phyloP scores from a whole-genome alignment of 2,888 invertebrate genomes.

The Torymus aiolomorphi region DNA sequence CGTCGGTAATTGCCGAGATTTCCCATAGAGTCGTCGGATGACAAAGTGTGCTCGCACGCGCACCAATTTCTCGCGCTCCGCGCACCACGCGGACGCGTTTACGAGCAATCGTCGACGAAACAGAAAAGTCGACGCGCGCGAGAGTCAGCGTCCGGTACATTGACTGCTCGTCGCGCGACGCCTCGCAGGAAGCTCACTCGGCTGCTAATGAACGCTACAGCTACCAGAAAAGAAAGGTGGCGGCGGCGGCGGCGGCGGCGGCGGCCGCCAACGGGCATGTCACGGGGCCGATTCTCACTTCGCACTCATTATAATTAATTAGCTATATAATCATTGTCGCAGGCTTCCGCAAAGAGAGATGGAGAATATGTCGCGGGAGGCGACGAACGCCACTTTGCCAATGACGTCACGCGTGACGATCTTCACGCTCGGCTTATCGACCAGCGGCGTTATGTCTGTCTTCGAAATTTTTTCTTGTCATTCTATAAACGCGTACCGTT shows the following conservation, averaged over 20 bases:
- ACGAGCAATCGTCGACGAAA: slow-evolving; percentile 8
- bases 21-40: slow-evolving; percentile 16
- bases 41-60: slow-evolving; percentile 12
- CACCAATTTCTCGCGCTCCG: slow-evolving; percentile 25
- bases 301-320: slow-evolving; percentile 69
- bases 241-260: background rate
- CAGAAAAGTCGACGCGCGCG: slow-evolving; percentile 21
- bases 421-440: slow-evolving; percentile 57
- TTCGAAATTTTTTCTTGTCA: background rate
- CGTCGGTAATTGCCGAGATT: slow-evolving; percentile 32
- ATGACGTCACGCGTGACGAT: slow-evolving; percentile 60
- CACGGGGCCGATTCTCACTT: slow-evolving; percentile 50
- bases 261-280: slow-evolving; percentile 44
- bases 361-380: slow-evolving; percentile 17
- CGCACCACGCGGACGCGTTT: background rate
- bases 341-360: slow-evolving; percentile 60
- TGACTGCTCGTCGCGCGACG: slow-evolving; percentile 57
- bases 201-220: slow-evolving; percentile 57
- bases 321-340: slow-evolving; percentile 65
- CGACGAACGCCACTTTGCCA: slow-evolving; percentile 23
- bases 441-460: background rate
- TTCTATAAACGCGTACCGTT: too few species aligned
- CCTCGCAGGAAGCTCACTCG: slow-evolving; percentile 8
- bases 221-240: slow-evolving; percentile 19
- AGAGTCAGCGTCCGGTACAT: slow-evolving; percentile 55